A percentile compares a stretch with the other conserved stretches of the same genome.
Conservation (phyloP, 2,797 vertebrate species). For the Silurus aristotelis region DNA sequence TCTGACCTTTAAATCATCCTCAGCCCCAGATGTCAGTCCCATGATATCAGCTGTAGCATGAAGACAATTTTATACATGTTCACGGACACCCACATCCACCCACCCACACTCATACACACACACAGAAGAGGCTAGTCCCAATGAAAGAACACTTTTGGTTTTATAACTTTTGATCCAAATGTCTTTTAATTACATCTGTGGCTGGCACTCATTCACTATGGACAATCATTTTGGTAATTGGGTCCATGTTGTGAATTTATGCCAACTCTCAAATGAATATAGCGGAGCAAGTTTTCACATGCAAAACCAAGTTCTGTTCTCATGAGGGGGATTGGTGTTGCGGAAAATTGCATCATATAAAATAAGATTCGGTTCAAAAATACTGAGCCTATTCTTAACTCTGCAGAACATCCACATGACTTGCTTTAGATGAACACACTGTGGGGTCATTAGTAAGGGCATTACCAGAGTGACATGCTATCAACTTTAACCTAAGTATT, state of each 20-base stretch:
- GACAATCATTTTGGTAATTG: slow-evolving; percentile 37
- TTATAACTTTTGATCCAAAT: slow-evolving; percentile 10
- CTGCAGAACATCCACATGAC: slow-evolving; percentile 39
- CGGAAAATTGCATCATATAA: slow-evolving; percentile 47
- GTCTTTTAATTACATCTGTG: slow-evolving; percentile 6
- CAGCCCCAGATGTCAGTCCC: slow-evolving; percentile 29
- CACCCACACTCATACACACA: neutral
- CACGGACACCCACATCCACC: neutral
- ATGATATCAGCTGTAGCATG: slow-evolving; percentile 12
- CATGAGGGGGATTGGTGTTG: slow-evolving; percentile 40
- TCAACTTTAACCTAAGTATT: neutral
- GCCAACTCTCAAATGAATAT: slow-evolving; percentile 19
- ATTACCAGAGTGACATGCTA: neutral
- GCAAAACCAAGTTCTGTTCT: slow-evolving; percentile 42
- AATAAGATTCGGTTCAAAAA: slow-evolving; percentile 42
- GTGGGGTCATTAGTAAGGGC: slow-evolving; percentile 23
- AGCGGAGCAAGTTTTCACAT: slow-evolving; percentile 23
- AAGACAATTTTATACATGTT: slow-evolving; percentile 10
- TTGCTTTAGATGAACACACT: slow-evolving; percentile 24
- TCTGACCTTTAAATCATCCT: slow-evolving; percentile 52
- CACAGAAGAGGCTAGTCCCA: neutral
- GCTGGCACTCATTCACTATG: slow-evolving; percentile 5
- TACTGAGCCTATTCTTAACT: slow-evolving; percentile 47
- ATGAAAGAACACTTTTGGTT: slow-evolving; percentile 1
- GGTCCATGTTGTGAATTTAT: slow-evolving; percentile 18